phyloP scores from a whole-genome alignment of 1,140 invertebrate genomes.

The Nilaparvata lugens region DNA sequence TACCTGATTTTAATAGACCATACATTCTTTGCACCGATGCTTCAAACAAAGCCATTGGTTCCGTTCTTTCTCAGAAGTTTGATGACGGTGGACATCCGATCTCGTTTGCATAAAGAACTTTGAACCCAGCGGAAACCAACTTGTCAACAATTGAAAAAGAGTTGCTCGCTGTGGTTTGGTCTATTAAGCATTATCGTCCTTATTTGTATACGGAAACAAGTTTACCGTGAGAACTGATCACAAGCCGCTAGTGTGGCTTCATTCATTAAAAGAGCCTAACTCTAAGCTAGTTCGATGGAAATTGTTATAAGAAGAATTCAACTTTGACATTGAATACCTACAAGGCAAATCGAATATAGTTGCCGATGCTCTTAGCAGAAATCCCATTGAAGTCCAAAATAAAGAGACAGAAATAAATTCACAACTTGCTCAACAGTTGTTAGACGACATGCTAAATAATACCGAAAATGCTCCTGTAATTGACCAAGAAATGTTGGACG shows the following conservation, averaged over 20 bases:
- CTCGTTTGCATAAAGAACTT: conserved; percentile 26
- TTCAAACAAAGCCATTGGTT: conserved; percentile 11
- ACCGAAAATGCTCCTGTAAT: no score
- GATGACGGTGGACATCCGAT: conserved; percentile 15
- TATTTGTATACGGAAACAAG: conserved; percentile 32
- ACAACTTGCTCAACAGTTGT: no score
- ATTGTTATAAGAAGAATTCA: conserved; percentile 31
- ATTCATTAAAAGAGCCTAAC: conserved; percentile 27
- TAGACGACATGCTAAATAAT: no score
- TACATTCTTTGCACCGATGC: conserved; percentile 1
- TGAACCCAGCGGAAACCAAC: conserved; percentile 25
- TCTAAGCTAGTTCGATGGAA: conserved; percentile 32
- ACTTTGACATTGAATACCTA: conserved; percentile 31
- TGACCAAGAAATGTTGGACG: no score
- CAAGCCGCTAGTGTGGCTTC: conserved; percentile 33
- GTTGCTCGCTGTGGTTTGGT: conserved; percentile 34
- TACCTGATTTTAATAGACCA: no score
- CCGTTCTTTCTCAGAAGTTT: conserved; percentile 16
- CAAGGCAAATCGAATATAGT: conserved; percentile 20
- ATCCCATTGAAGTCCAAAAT: no score
- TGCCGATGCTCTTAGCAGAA: conserved; percentile 17
- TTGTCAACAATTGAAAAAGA: conserved; percentile 26
- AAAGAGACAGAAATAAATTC: no score
- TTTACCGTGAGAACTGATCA: conserved; percentile 38
- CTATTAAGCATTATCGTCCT: conserved; percentile 33